These are phyloP conservation scores for Epinotia nisella DNA, from an alignment of 2,888 invertebrate species.

Conservation along the genomic window DNA sequence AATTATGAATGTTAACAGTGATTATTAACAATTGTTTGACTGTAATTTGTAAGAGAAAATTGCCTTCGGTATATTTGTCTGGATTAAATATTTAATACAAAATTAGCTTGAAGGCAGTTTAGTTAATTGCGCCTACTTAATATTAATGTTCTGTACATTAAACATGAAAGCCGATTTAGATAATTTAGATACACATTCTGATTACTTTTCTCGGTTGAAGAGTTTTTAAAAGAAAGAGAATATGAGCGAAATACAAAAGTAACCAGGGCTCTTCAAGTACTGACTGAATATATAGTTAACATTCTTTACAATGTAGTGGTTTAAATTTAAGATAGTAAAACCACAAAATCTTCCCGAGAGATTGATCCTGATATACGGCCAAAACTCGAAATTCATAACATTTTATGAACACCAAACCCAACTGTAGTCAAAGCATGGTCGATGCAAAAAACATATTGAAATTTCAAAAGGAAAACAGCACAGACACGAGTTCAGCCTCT, in stretches of 20 bases:
- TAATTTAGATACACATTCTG: neutral
- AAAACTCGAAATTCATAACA: neutral
- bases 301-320: too few species aligned
- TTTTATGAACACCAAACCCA: neutral
- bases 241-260: neutral
- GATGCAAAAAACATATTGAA: slow-evolving; percentile 11
- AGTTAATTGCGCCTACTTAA: slow-evolving; percentile 9
- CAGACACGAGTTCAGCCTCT: slow-evolving; percentile 19
- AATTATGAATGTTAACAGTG: slow-evolving; percentile 54
- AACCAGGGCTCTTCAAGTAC: neutral
- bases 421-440: slow-evolving; percentile 18
- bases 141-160: slow-evolving; percentile 19
- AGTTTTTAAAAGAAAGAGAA: neutral
- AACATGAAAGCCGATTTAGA: slow-evolving; percentile 1
- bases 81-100: slow-evolving; percentile 15
- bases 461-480: slow-evolving; percentile 23
- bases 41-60: slow-evolving; percentile 44
- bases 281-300: too few species aligned
- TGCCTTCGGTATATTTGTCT: slow-evolving; percentile 35
- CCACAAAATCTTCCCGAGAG: too few species aligned
- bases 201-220: slow-evolving; percentile 10
- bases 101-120: slow-evolving; percentile 21
- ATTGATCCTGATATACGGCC: neutral
- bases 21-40: slow-evolving; percentile 44
- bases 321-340: too few species aligned